Percentiles rank a stretch among this genome's conserved stretches.
These are phyloP conservation scores for Aporrectodea caliginosa DNA, from an alignment of 1,140 invertebrate genomes.

Conservation along the genomic window DNA sequence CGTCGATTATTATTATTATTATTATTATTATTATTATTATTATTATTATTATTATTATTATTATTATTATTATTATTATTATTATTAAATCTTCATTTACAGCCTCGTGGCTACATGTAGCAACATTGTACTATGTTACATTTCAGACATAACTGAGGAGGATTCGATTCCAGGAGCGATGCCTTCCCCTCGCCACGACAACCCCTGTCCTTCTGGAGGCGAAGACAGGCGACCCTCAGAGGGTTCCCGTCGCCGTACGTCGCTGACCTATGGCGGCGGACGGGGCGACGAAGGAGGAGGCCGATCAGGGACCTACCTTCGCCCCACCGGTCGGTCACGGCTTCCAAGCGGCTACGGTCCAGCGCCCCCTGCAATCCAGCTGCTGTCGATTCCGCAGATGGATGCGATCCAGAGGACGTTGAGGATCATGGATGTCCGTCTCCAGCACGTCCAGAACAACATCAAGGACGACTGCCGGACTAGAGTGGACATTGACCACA, in stretches of 20 bases:
- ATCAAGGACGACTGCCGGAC: constrained; percentile 49
- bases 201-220: neutral
- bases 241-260: neutral
- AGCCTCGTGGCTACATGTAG: neutral
- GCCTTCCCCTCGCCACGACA: neutral
- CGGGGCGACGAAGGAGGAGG: neutral
- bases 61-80: no score
- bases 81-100: no score
- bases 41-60: no score
- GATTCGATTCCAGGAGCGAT: neutral
- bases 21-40: no score
- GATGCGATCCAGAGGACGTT: constrained; percentile 53
- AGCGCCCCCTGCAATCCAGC: constrained; percentile 43
- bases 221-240: neutral
- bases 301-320: neutral
- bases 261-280: neutral
- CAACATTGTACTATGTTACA: neutral
- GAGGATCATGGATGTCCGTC: constrained; percentile 52
- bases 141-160: neutral
- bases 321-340: neutral
- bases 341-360: constrained; percentile 27
- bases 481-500: constrained; percentile 52
- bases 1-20: no score
- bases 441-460: constrained; percentile 54
- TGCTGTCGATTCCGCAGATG: constrained; percentile 52